Base-by-base conservation (phyloP, 1,140 invertebrate genomes). In the Euura saliciscinereae region DNA sequence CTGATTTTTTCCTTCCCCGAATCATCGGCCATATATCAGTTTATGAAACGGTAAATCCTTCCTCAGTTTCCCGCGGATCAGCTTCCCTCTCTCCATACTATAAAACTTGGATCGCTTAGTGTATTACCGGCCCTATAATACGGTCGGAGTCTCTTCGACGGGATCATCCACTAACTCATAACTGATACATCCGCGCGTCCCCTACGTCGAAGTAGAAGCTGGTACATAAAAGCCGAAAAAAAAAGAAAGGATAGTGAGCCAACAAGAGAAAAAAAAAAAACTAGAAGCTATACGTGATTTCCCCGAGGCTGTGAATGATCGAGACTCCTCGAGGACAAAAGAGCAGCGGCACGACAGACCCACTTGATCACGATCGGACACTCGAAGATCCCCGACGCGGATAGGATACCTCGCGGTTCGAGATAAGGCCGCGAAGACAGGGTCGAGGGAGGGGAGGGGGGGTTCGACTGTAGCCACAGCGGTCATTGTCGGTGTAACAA, bases 401-500 rank as follows among this genome's bases (percentile, higher is more conserved):
- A 28, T 28, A 28, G 28, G 28, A 28, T 28, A 28, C 28, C 28
- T 28, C 28, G 28, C 28, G 28, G 28, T 28, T 0, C 28, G 28
- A 28, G 28, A 28, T 28, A 28, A 28, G 28, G 8, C 28, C 28
- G 28, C 28, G 28, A 6, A 13, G 0, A 46, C 45, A 46, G 68
- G 5, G 5, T 6, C 11, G 42, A 69, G 42, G 76, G 78, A 81
- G 84, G 83, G 82, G 42, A 69, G 42, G 76, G 78, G 82, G 84
- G 83, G 82, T 84, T 86, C 84, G 83, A 83, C 78, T 81, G 85
- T 84, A 82, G 84, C 84, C 84, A 84, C 85, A 82, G 82, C 82
- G 84, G 85, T 86, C 84, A 86, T 86, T 85, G 85, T 84, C 83
- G 81, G 83, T 74, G 82, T 85, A 85, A 85, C 84, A 85, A 85